Evolutionary conservation across 2,797 vertebrate genomes (phyloP).

Genomic region (Pangasius larnaudii): DNA sequence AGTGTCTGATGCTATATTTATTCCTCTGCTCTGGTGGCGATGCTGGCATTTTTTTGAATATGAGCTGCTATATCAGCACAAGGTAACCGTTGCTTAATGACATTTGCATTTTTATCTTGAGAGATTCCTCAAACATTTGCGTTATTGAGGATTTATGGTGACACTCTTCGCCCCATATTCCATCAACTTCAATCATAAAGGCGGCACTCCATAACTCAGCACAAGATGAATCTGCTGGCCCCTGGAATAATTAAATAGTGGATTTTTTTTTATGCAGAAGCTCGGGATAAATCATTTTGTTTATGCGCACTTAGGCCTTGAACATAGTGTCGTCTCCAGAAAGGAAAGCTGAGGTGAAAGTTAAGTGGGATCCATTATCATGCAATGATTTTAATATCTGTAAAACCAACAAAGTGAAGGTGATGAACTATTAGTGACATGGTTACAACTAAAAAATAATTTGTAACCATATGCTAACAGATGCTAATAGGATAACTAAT

Average conservation of each 20-base stretch:
- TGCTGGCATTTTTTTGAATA: slow-evolving; percentile 53
- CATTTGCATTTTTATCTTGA: slow-evolving; percentile 86
- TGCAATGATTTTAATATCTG: neutral
- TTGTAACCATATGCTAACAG: neutral
- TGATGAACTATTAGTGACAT: neutral
- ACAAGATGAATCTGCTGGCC: slow-evolving; percentile 77
- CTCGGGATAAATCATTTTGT: slow-evolving; percentile 84
- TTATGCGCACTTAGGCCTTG: slow-evolving; percentile 79
- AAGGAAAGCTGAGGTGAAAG: slow-evolving; percentile 28
- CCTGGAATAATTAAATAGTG: slow-evolving; percentile 83
- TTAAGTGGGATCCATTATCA: slow-evolving; percentile 30
- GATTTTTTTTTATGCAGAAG: slow-evolving; percentile 72
- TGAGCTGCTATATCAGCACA: slow-evolving; percentile 83
- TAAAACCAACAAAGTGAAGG: slow-evolving; percentile 26
- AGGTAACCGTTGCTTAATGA: slow-evolving; percentile 83
- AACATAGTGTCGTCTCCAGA: slow-evolving; percentile 57
- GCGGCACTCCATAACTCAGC: slow-evolving; percentile 82
- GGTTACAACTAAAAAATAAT: neutral
- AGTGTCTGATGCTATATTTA: slow-evolving; percentile 50
- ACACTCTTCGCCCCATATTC: slow-evolving; percentile 78
- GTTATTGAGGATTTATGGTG: slow-evolving; percentile 86
- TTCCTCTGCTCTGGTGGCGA: slow-evolving; percentile 34
- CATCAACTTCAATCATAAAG: slow-evolving; percentile 86
- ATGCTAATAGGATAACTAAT: slow-evolving; percentile 4
- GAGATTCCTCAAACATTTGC: slow-evolving; percentile 84